These are phyloP conservation scores for Aphrocallistes beatrix DNA, from an alignment of 37 sponge, comb jelly and placozoan genomes.

Conservation along the genomic window DNA sequence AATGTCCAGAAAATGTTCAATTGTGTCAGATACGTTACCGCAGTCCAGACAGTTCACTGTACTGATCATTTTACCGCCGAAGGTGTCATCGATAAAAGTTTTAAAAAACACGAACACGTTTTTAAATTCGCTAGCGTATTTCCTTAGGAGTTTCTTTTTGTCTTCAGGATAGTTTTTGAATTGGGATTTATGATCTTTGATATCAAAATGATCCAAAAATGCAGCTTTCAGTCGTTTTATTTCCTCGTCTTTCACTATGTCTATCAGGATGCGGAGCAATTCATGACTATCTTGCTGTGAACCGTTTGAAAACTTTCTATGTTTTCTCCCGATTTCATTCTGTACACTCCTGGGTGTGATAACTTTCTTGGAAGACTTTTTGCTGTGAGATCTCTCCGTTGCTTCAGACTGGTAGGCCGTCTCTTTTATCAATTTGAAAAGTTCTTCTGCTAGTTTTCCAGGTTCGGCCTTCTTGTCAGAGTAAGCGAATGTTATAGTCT, in stretches of 20 bases:
- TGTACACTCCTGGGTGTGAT: neutral
- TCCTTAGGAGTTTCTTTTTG: neutral
- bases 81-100: slow-evolving; percentile 74
- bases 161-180: neutral
- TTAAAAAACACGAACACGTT: neutral
- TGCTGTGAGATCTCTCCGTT: neutral
- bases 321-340: neutral
- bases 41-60: slow-evolving; percentile 53
- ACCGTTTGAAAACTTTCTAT: neutral
- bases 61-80: slow-evolving; percentile 65
- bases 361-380: neutral
- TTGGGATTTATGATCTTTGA: neutral
- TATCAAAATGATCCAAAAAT: neutral
- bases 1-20: slow-evolving; percentile 69
- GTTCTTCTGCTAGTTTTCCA: neutral
- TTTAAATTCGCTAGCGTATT: neutral
- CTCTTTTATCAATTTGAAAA: neutral
- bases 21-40: slow-evolving; percentile 29
- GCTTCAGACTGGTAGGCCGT: neutral
- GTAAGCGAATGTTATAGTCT: neutral
- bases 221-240: slow-evolving; percentile 25
- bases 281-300: slow-evolving; percentile 90
- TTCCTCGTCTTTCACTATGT: slow-evolving; percentile 57
- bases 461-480: neutral
- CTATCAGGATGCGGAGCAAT: slow-evolving; percentile 59